Conservation (phyloP, 2,113 vertebrate genomes). For the Nesoenas mayeri region DNA sequence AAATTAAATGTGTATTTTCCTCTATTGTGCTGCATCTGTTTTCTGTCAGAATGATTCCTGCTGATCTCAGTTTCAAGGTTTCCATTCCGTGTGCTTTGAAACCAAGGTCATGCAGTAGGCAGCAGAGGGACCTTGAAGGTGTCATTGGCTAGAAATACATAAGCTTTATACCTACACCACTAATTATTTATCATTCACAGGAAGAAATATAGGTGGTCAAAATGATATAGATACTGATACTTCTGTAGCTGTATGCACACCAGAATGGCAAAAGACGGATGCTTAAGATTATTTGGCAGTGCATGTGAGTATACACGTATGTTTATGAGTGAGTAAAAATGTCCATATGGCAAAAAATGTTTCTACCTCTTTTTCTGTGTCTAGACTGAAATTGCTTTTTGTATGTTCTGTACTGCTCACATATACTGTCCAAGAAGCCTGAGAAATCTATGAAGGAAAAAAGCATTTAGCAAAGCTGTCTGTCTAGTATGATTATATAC, state of each 20-base stretch:
- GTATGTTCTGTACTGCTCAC: neutral
- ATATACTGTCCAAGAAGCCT: neutral
- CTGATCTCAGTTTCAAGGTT: slow-evolving; percentile 83
- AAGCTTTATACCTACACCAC: slow-evolving; percentile 80
- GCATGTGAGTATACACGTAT: neutral
- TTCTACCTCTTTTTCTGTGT: neutral
- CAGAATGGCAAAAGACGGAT: neutral
- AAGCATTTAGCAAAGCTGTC: slow-evolving; percentile 39
- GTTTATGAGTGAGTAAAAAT: neutral
- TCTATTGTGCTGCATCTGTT: slow-evolving; percentile 75
- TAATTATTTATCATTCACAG: slow-evolving; percentile 84
- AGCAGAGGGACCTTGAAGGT: slow-evolving; percentile 86
- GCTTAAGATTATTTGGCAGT: neutral
- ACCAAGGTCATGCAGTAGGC: slow-evolving; percentile 85
- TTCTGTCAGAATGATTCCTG: slow-evolving; percentile 81
- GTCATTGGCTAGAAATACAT: slow-evolving; percentile 89
- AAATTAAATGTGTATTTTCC: slow-evolving; percentile 74
- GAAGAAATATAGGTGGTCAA: slow-evolving; percentile 59
- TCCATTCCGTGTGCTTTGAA: slow-evolving; percentile 79
- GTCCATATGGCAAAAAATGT: neutral
- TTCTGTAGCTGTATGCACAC: neutral
- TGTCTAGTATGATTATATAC: neutral
- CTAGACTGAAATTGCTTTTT: neutral
- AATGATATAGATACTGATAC: slow-evolving; percentile 31
- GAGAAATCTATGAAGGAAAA: slow-evolving; percentile 19